These are phyloP conservation scores for Nomia melanderi DNA, from an alignment of 1,140 invertebrate genomes.

Conservation along the genomic window DNA sequence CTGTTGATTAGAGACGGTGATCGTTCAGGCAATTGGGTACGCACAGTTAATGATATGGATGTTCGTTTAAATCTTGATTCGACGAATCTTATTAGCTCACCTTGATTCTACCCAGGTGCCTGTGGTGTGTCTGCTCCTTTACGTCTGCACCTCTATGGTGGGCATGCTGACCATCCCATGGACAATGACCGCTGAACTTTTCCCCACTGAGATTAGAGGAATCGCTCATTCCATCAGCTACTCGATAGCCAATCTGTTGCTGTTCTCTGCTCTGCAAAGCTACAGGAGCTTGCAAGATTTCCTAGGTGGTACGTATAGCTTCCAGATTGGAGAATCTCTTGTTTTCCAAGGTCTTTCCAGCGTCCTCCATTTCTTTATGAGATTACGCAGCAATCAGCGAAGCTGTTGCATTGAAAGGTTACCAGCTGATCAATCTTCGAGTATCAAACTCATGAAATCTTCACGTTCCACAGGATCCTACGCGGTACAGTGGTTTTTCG, in stretches of 20 bases:
- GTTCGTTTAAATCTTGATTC: no score
- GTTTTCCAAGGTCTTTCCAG: no score
- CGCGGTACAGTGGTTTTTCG: constrained; percentile 87
- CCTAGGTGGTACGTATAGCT: constrained; percentile 76
- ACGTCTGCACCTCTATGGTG: constrained; percentile 82
- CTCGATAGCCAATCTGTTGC: constrained; percentile 81
- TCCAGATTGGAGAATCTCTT: no score
- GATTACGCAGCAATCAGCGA: no score
- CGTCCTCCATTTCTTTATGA: no score
- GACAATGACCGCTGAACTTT: constrained; percentile 84
- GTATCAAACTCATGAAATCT: background rate
- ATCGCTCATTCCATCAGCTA: constrained; percentile 81
- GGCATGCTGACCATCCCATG: constrained; percentile 83
- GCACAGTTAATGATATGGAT: no score
- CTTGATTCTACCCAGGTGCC: no score
- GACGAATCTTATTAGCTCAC: no score
- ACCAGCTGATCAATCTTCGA: no score
- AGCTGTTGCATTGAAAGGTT: no score
- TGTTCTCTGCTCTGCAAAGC: constrained; percentile 82
- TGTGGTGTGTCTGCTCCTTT: constrained; percentile 80
- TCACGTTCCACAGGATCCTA: constrained; percentile 76
- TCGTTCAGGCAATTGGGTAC: constrained; percentile 66
- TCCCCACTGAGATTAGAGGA: constrained; percentile 83
- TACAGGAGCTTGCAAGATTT: constrained; percentile 77
- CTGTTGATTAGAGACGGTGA: constrained; percentile 75